Evolutionary conservation across 2,797 vertebrate genomes (phyloP).

Genomic region (Spheniscus humboldti): DNA sequence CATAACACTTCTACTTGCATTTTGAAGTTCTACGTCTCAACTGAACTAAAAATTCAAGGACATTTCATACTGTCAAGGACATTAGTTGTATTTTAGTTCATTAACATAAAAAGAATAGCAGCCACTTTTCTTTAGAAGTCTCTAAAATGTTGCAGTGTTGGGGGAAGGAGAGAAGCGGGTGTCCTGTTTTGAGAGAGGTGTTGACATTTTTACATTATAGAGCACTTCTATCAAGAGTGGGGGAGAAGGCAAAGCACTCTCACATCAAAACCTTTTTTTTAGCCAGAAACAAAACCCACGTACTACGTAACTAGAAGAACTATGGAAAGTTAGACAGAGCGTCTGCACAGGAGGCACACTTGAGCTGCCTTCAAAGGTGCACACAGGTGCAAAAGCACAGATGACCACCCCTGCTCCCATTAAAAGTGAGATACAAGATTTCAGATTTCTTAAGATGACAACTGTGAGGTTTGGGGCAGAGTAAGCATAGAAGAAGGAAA

Average conservation of each 20-base stretch:
- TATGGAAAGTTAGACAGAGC: background rate
- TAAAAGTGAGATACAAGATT: background rate
- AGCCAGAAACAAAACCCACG: rapidly evolving
- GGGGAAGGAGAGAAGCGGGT: no score
- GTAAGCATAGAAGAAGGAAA: background rate
- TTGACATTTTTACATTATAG: background rate
- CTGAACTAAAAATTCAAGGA: background rate
- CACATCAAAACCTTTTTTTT: background rate
- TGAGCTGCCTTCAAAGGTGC: background rate
- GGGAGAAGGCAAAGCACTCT: background rate
- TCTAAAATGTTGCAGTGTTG: background rate
- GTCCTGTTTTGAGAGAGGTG: background rate
- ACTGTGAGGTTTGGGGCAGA: background rate
- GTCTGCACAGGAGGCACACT: background rate
- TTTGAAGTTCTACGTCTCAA: background rate
- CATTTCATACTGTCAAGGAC: background rate
- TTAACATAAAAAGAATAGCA: background rate
- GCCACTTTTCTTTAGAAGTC: background rate
- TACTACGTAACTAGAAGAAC: background rate
- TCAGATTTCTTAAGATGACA: background rate
- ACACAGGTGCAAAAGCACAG: background rate
- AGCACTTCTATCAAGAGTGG: background rate
- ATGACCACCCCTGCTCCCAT: background rate
- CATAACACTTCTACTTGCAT: background rate
- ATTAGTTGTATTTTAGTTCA: background rate